phyloP scores from a whole-genome alignment of 1,140 invertebrate species.

The Cydia strobilella region DNA sequence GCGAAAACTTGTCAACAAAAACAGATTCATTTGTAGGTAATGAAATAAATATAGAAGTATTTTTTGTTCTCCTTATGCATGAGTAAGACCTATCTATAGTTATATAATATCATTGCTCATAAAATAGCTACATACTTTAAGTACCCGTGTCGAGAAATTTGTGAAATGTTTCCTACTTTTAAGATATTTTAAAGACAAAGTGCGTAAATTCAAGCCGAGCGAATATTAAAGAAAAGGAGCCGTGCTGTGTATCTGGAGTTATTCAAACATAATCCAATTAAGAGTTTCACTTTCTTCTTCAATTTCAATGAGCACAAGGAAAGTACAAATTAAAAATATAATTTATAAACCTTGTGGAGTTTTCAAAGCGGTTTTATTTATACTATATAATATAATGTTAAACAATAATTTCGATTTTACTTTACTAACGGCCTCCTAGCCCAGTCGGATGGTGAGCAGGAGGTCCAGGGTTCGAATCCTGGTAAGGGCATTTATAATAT shows the following conservation, averaged over 20 bases:
- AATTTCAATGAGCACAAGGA: conserved; percentile 11
- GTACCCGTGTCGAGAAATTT: neutral
- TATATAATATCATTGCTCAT: no score
- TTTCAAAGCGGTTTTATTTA: conserved; percentile 11
- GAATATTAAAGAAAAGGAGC: conserved; percentile 18
- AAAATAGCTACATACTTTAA: no score
- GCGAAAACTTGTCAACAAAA: no score
- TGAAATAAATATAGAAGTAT: no score
- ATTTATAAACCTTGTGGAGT: neutral
- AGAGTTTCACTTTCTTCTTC: conserved; percentile 12
- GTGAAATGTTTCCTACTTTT: neutral
- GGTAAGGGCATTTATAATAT: no score
- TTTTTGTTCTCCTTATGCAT: no score
- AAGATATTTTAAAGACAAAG: neutral
- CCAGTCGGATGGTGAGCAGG: no score
- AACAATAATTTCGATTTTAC: neutral
- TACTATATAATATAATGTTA: neutral
- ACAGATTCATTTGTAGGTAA: no score
- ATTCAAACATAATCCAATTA: conserved; percentile 32
- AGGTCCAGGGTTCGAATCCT: no score
- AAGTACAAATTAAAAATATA: conserved; percentile 17
- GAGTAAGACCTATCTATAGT: no score
- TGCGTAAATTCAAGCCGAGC: neutral
- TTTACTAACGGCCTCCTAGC: no score
- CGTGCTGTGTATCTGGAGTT: conserved; percentile 1